Conservation (phyloP, 2,797 vertebrate genomes). For the Gadopsis bispinosus region DNA sequence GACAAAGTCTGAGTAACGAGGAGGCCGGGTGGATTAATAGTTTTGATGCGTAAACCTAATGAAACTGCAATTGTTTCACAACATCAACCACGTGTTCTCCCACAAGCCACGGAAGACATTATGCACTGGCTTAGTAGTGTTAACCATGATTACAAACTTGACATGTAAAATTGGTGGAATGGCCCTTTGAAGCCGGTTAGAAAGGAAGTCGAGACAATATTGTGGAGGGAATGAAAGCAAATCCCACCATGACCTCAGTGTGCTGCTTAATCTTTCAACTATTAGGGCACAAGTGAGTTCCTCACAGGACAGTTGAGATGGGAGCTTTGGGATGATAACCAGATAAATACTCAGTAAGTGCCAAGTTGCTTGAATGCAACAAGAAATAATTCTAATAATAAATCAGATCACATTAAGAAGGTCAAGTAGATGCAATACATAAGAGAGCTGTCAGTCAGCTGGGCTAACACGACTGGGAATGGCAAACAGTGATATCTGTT, state of each 20-base stretch:
- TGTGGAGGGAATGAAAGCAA: neutral
- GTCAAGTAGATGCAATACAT: slow-evolving; percentile 31
- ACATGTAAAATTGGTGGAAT: neutral
- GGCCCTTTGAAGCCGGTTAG: neutral
- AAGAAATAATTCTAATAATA: slow-evolving; percentile 4
- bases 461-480: slow-evolving; percentile 10
- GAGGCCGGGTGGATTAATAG: too few species aligned
- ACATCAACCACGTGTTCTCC: too few species aligned
- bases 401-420: slow-evolving; percentile 33
- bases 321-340: neutral
- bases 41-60: too few species aligned
- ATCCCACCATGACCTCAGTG: neutral
- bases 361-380: slow-evolving; percentile 1
- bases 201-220: neutral
- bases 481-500: slow-evolving; percentile 38
- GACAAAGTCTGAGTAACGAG: too few species aligned
- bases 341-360: slow-evolving; percentile 1
- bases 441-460: neutral
- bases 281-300: slow-evolving; percentile 33
- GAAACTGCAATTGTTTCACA: too few species aligned
- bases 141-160: neutral
- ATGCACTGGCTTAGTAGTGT: neutral
- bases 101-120: neutral
- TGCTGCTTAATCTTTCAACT: slow-evolving; percentile 9
- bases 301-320: neutral